These are phyloP conservation scores for Blomia tropicalis DNA, from an alignment of 2,888 invertebrate genomes.

Conservation along the genomic window DNA sequence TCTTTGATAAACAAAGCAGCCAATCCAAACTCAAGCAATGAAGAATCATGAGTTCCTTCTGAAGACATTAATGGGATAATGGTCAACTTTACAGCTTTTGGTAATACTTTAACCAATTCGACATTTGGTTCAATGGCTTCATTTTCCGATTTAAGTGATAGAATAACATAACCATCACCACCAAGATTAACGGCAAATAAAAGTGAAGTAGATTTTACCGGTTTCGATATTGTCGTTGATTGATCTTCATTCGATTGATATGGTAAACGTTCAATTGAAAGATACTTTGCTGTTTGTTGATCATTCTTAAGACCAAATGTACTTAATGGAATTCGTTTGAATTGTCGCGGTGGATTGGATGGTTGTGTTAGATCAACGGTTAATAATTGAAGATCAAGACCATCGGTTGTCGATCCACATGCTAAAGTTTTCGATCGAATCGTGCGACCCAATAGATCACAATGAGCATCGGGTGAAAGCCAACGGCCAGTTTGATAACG, in stretches of 20 bases:
- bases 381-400: constrained; percentile 24
- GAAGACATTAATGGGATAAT: constrained; percentile 17
- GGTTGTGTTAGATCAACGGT: constrained; percentile 26
- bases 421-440: constrained; percentile 25
- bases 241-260: constrained; percentile 24
- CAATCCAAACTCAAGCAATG: not conserved
- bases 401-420: constrained; percentile 27
- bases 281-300: constrained; percentile 6
- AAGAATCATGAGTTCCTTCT: not conserved
- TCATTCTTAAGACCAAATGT: constrained; percentile 25
- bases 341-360: constrained; percentile 12
- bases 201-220: not conserved
- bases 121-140: constrained; percentile 5
- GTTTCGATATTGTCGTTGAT: not conserved
- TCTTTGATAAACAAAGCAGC: constrained; percentile 16
- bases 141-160: constrained; percentile 24
- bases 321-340: constrained; percentile 27
- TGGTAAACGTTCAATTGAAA: constrained; percentile 24
- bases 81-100: constrained; percentile 17
- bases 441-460: not conserved
- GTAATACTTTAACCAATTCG: constrained; percentile 27
- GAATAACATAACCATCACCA: constrained; percentile 22
- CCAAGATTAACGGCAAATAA: constrained; percentile 28
- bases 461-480: not conserved
- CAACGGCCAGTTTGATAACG: not conserved